phyloP scores from a whole-genome alignment of 2,797 vertebrate genomes.

The Myotis daubentonii region DNA sequence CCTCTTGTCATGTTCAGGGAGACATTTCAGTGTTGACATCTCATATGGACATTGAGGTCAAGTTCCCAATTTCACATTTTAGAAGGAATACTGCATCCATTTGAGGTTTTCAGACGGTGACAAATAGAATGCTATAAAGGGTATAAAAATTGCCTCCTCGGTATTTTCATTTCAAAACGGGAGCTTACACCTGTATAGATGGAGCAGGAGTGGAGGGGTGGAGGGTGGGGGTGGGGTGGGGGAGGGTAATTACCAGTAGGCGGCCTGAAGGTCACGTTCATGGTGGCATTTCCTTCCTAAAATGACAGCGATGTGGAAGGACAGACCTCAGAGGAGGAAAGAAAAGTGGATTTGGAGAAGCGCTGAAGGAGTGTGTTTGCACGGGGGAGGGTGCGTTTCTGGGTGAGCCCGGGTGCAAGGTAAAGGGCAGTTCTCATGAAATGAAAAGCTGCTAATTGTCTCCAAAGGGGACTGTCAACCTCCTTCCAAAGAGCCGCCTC shows the following conservation, averaged over 20 bases:
- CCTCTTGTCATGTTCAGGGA: neutral
- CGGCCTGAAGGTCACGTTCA: neutral
- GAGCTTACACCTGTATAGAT: neutral
- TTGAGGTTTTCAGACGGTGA: neutral
- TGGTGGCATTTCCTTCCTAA: neutral
- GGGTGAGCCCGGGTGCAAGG: rapidly evolving
- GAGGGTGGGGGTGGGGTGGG: too few species aligned
- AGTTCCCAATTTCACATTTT: neutral
- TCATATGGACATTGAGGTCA: neutral
- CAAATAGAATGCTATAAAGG: neutral
- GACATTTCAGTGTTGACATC: neutral
- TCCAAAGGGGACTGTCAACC: neutral
- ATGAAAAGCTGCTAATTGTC: neutral
- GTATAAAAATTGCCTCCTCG: neutral
- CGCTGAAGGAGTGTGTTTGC: too few species aligned
- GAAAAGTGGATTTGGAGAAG: neutral
- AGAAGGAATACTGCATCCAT: neutral
- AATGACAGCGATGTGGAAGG: neutral
- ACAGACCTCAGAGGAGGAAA: neutral
- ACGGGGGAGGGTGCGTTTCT: neutral
- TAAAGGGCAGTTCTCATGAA: neutral
- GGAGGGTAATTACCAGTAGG: neutral
- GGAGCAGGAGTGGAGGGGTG: neutral
- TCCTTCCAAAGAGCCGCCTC: neutral
- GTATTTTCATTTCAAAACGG: neutral